Conservation (phyloP, 2,113 vertebrate species). For the Bungarus multicinctus region DNA sequence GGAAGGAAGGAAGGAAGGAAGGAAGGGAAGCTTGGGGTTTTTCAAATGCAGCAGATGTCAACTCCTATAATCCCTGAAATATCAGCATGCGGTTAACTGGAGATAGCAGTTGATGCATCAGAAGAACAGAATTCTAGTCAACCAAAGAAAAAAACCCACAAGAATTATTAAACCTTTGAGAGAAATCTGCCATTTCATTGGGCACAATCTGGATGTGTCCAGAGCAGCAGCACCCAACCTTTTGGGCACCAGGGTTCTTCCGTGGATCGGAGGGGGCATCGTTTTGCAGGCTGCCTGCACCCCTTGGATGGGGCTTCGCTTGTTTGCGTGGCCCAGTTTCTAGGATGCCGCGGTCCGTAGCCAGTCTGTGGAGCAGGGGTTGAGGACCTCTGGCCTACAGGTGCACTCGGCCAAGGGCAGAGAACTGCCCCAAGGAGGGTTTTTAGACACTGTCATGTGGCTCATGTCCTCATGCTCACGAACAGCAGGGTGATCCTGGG, state of each 20-base stretch:
- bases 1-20: no score
- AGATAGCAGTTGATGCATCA: background rate
- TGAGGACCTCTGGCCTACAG: no score
- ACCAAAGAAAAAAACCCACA: background rate
- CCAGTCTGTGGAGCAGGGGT: no score
- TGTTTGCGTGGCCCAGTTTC: no score
- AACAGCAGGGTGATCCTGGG: background rate
- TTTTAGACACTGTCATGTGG: background rate
- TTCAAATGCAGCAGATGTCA: background rate
- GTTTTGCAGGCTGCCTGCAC: no score
- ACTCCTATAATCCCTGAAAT: background rate
- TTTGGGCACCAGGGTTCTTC: no score
- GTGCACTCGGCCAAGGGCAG: background rate
- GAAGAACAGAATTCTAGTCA: background rate
- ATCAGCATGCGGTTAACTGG: background rate
- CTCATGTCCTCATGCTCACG: background rate
- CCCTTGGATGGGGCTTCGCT: no score
- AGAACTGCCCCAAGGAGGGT: background rate
- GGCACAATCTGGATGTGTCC: no score
- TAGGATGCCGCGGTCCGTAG: no score
- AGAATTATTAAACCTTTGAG: background rate
- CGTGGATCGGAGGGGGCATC: no score
- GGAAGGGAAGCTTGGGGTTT: background rate
- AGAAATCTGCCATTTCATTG: background rate
- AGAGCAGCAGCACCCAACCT: no score